These are phyloP conservation scores for Aphodius granarius DNA, from an alignment of 2,888 invertebrate species.

Conservation along the genomic window DNA sequence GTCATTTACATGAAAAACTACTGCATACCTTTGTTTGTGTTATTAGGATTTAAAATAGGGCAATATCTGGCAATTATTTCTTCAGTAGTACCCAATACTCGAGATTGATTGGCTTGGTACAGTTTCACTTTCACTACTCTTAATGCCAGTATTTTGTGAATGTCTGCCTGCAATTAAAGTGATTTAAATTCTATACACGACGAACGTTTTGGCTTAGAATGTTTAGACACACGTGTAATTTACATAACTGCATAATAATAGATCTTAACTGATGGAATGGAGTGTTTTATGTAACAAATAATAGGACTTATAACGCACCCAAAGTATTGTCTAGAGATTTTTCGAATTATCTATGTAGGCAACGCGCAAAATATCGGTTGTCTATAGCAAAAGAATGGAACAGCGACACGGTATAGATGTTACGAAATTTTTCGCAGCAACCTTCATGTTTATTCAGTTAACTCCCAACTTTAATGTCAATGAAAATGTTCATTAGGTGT, in stretches of 20 bases:
- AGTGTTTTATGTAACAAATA: not conserved
- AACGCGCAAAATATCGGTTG: not conserved
- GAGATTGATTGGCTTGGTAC: not conserved
- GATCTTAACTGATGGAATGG: not conserved
- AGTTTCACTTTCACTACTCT: not conserved
- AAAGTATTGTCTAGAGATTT: slow-evolving; percentile 6
- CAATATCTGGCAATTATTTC: too few relatives aligned
- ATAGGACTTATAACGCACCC: not conserved
- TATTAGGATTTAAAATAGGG: too few relatives aligned
- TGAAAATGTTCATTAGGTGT: slow-evolving; percentile 7
- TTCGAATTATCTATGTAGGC: not conserved
- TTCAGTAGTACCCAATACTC: too few relatives aligned
- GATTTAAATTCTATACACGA: not conserved
- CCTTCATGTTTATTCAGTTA: slow-evolving; percentile 21
- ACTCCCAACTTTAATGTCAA: slow-evolving; percentile 20
- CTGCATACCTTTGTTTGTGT: too few relatives aligned
- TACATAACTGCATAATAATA: not conserved
- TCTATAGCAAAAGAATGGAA: slow-evolving; percentile 15
- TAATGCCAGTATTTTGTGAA: not conserved
- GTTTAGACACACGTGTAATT: not conserved
- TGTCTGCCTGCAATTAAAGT: not conserved
- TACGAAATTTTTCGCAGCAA: slow-evolving; percentile 10
- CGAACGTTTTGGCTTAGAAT: too few relatives aligned
- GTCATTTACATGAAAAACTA: too few relatives aligned
- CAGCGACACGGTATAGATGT: not conserved